Percentiles rank a stretch among this genome's conserved stretches.
These are phyloP conservation scores for Schizaphis graminum DNA, from an alignment of 2,888 invertebrate species.

Conservation along the genomic window DNA sequence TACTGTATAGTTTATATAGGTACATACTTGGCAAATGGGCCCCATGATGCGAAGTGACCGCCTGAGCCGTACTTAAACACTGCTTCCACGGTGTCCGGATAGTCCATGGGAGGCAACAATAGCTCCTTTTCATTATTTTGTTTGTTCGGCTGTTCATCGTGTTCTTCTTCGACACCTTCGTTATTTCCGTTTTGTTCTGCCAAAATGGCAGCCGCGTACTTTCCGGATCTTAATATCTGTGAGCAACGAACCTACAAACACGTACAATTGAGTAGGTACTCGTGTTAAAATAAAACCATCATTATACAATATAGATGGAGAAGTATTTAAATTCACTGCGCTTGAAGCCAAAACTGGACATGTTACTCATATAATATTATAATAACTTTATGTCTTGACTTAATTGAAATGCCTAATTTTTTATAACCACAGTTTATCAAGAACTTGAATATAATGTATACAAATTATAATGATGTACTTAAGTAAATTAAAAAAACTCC, in stretches of 20 bases:
- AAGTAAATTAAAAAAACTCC: background rate
- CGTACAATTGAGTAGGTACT: background rate
- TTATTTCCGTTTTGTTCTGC: background rate
- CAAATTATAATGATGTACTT: background rate
- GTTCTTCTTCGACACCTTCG: background rate
- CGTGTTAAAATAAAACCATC: background rate
- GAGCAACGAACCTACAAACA: constrained; percentile 30
- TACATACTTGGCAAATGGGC: constrained; percentile 66
- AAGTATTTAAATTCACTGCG: background rate
- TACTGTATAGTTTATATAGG: no score
- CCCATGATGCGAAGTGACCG: constrained; percentile 67
- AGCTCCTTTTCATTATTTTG: background rate
- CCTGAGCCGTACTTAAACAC: constrained; percentile 67
- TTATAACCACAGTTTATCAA: background rate
- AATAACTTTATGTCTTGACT: background rate
- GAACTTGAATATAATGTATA: background rate
- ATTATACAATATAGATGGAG: background rate
- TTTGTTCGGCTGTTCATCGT: background rate
- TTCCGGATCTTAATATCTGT: constrained; percentile 1
- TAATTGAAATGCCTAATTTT: background rate
- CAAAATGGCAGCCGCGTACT: background rate
- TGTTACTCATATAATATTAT: background rate
- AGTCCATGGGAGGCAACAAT: constrained; percentile 65
- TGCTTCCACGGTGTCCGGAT: constrained; percentile 68
- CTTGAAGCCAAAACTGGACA: background rate